phyloP scores from a whole-genome alignment of 2,797 vertebrate species.

The Hydrolagus colliei region DNA sequence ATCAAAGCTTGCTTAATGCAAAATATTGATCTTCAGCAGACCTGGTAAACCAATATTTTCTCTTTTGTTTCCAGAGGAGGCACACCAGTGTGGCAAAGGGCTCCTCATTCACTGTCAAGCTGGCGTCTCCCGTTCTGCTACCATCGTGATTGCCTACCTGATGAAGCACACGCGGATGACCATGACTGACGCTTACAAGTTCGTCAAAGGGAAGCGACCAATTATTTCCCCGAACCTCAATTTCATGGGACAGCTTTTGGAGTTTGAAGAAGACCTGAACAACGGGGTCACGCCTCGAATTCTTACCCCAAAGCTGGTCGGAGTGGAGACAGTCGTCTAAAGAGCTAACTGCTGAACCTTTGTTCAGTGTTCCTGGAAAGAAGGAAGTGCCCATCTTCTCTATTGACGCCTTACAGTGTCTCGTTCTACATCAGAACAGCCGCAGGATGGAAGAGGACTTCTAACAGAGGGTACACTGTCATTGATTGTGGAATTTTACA shows the following conservation, averaged over 20 bases:
- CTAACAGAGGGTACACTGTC: slow-evolving; percentile 47
- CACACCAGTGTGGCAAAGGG: slow-evolving; percentile 84
- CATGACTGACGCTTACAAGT: slow-evolving; percentile 98
- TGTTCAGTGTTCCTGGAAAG: neutral
- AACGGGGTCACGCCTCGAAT: slow-evolving; percentile 90
- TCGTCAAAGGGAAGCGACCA: slow-evolving; percentile 92
- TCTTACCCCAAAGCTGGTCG: slow-evolving; percentile 87
- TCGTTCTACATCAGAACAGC: slow-evolving; percentile 33
- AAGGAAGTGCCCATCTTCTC: slow-evolving; percentile 37
- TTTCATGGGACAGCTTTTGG: slow-evolving; percentile 97
- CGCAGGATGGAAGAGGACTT: slow-evolving; percentile 44
- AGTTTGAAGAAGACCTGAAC: slow-evolving; percentile 97
- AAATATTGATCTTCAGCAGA: too few relatives aligned
- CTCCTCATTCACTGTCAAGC: slow-evolving; percentile 99
- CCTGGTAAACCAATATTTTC: slow-evolving; percentile 23
- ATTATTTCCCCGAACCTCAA: slow-evolving; percentile 98
- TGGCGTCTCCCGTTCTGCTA: slow-evolving; percentile 92
- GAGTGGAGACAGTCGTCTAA: slow-evolving; percentile 88
- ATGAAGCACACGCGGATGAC: slow-evolving; percentile 99
- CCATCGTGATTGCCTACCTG: slow-evolving; percentile 94
- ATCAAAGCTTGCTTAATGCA: too few relatives aligned
- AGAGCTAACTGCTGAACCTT: fast-evolving
- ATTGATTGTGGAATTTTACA: slow-evolving; percentile 49
- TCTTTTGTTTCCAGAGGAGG: slow-evolving; percentile 75
- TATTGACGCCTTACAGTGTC: slow-evolving; percentile 34